A percentile compares a stretch with the other conserved stretches of the same genome.
Evolutionary conservation across 2,888 invertebrate species (phyloP).

Genomic region (Drosophila cognata): DNA sequence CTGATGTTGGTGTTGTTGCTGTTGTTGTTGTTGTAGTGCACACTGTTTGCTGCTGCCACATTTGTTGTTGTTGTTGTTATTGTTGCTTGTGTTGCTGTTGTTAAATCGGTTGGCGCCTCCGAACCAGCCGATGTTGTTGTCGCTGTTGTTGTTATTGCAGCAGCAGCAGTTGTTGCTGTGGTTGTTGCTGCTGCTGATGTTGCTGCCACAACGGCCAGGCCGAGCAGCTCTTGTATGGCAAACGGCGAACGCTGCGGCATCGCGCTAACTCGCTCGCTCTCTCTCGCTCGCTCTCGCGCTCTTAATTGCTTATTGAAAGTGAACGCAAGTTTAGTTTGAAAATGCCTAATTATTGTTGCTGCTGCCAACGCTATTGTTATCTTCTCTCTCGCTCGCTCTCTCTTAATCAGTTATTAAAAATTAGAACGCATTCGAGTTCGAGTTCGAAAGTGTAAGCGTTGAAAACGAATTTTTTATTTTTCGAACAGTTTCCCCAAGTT

Average conservation of each 20-base stretch:
- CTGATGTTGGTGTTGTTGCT: slow-evolving; percentile 31
- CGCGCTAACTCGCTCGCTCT: slow-evolving; percentile 6
- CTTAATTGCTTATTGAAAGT: slow-evolving; percentile 25
- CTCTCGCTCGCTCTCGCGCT: background rate
- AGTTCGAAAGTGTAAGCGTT: slow-evolving; percentile 18
- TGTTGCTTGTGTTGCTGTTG: slow-evolving; percentile 25
- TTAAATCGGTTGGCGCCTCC: slow-evolving; percentile 25
- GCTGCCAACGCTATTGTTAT: background rate
- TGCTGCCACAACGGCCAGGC: slow-evolving; percentile 78
- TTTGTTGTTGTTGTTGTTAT: slow-evolving; percentile 30
- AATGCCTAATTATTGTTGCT: background rate
- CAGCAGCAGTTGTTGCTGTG: slow-evolving; percentile 35
- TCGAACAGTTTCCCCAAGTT: background rate
- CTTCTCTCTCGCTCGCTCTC: background rate
- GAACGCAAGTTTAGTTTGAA: background rate
- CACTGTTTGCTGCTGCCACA: slow-evolving; percentile 29
- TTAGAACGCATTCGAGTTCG: background rate
- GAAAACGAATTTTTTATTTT: slow-evolving; percentile 6
- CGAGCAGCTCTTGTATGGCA: slow-evolving; percentile 85
- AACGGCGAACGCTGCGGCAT: slow-evolving; percentile 85
- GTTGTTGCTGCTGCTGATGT: slow-evolving; percentile 39
- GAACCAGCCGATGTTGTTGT: slow-evolving; percentile 31
- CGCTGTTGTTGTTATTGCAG: slow-evolving; percentile 22
- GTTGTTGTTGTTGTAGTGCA: slow-evolving; percentile 28
- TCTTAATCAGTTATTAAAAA: slow-evolving; percentile 2